Base-by-base conservation (phyloP, 1,140 invertebrate genomes). In the Drosophila fuyamai region DNA sequence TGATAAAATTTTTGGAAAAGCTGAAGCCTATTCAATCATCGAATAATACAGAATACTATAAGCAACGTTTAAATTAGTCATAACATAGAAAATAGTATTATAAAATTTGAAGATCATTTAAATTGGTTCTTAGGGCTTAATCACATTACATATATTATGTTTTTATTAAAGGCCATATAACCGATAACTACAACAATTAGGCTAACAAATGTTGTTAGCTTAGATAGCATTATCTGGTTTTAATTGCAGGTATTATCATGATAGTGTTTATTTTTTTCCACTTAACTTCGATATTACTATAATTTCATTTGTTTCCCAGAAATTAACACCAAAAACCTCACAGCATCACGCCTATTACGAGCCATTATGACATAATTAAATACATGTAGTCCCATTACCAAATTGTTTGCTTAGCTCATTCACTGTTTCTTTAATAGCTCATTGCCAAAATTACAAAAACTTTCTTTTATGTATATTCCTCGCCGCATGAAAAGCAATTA, bases 391-490 rank as follows among this genome's bases (percentile, higher is more conserved):
- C 56, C 66, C 68, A 72, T 77, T 62, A 63, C 58, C 48, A 71
- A 68, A 68, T 70, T 73, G 58, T 68, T 81, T 83, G 41, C 56
- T 68, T 54, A 55, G 61, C 71, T 68, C 9, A 51, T 51, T 61
- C 35, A 32, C 36, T 47, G 62, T 51, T 57, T 47, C 32, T 18
- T 60, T 51, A 55, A 56, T 65, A 57, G 58, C 12, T 41, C 51
- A 60, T 66, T 79, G 75, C 63, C 66, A 57, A 66, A 44, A 38
- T 44, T 62, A 61, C 47, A 57, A 36, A 66, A 74, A 83, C 81
- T 85, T 85, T 85, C 82, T 86, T 85, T 85, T 85, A 73, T 85
- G 86, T 85, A 73, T 84, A 62, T 66, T 50, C 82, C 60, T 81
- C 58, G 40, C 77, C 48, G 18, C 77, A 85, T 74, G 81, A 43